Conservation (phyloP, 2,113 vertebrate species). For the Alouatta palliata region DNA sequence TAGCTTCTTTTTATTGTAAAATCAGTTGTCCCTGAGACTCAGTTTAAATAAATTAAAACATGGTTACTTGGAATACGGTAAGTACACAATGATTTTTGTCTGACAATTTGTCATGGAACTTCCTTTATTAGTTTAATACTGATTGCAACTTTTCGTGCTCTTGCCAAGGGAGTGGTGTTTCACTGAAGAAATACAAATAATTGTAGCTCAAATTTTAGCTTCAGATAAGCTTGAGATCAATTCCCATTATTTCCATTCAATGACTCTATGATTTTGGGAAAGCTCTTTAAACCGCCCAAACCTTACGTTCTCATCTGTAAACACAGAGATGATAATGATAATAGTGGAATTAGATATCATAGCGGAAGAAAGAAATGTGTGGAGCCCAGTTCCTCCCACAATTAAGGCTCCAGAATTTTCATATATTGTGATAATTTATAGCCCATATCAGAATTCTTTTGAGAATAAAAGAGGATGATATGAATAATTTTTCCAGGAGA, state of each 20-base stretch:
- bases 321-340: background rate
- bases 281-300: background rate
- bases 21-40: background rate
- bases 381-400: background rate
- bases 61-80: background rate
- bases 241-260: conserved; percentile 8
- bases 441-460: background rate
- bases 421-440: background rate
- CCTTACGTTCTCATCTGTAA: background rate
- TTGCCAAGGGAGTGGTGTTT: background rate
- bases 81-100: background rate
- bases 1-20: background rate
- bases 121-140: background rate
- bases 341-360: background rate
- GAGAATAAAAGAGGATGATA: background rate
- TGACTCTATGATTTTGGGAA: background rate
- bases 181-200: background rate
- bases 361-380: background rate
- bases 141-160: background rate
- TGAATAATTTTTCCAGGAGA: background rate
- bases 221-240: conserved; percentile 21
- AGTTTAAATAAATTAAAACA: conserved; percentile 34
- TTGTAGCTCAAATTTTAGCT: background rate
- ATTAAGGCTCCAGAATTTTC: background rate
- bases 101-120: background rate